phyloP scores from a whole-genome alignment of 2,797 vertebrate genomes.

The Acrossocheilus wenchowensis region DNA sequence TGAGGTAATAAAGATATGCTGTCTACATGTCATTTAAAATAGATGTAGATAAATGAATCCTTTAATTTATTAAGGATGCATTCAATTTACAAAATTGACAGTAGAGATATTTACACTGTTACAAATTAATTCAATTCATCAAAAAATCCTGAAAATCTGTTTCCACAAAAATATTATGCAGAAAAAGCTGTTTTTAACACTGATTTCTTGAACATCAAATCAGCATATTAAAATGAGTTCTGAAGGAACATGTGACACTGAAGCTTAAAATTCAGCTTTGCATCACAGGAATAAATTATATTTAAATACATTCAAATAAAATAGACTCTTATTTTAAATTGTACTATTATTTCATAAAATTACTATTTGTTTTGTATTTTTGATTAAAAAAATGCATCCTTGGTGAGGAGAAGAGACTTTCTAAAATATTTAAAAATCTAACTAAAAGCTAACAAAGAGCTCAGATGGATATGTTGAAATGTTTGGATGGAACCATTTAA shows the following conservation, averaged over 20 bases:
- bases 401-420: background rate
- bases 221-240: background rate
- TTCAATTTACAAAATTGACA: background rate
- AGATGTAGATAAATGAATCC: background rate
- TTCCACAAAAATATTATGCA: background rate
- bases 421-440: background rate
- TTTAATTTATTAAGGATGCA: background rate
- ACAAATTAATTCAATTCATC: background rate
- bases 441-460: background rate
- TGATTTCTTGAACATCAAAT: background rate
- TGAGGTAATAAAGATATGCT: background rate
- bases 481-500: background rate
- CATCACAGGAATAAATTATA: background rate
- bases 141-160: background rate
- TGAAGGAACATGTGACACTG: background rate
- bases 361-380: background rate
- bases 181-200: background rate
- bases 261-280: background rate
- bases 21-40: background rate
- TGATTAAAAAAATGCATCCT: background rate
- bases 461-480: background rate
- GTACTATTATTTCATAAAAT: background rate
- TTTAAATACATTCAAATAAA: background rate
- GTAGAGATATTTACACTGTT: background rate
- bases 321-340: background rate